phyloP scores from a whole-genome alignment of 2,797 vertebrate genomes.

The Furcifer pardalis region DNA sequence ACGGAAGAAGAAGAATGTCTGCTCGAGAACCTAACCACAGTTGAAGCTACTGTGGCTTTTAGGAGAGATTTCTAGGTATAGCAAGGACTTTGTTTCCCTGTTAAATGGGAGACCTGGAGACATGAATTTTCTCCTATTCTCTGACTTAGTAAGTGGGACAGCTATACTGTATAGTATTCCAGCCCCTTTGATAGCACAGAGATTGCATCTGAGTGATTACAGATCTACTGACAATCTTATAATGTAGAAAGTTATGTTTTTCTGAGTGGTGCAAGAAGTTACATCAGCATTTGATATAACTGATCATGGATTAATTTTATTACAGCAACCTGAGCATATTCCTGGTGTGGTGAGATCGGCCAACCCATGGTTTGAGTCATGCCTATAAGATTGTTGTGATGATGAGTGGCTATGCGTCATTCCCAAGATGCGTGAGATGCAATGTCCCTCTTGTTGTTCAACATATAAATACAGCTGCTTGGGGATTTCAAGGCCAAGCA shows the following conservation, averaged over 20 bases:
- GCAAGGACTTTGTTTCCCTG: neutral
- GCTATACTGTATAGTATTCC: neutral
- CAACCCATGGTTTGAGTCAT: slow-evolving; percentile 16
- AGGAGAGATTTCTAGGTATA: neutral
- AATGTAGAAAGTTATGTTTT: neutral
- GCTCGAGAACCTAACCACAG: neutral
- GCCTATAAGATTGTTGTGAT: neutral
- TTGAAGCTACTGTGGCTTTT: neutral
- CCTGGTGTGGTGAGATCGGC: slow-evolving; percentile 14
- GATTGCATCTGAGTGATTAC: neutral
- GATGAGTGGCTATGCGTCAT: slow-evolving; percentile 23
- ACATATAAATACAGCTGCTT: slow-evolving; percentile 32
- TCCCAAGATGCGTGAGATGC: slow-evolving; percentile 20
- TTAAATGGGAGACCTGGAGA: neutral
- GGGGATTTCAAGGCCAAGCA: slow-evolving; percentile 24
- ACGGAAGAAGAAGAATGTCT: no score
- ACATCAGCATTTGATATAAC: neutral
- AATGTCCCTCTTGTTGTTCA: slow-evolving; percentile 19
- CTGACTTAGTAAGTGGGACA: neutral
- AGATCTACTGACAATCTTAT: neutral
- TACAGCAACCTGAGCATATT: neutral
- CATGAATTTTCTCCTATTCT: neutral
- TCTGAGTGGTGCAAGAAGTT: neutral
- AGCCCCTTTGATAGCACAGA: no score
- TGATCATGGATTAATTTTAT: slow-evolving; percentile 1